phyloP scores from a whole-genome alignment of 2,113 vertebrate species.

The Copsychus sechellarum region DNA sequence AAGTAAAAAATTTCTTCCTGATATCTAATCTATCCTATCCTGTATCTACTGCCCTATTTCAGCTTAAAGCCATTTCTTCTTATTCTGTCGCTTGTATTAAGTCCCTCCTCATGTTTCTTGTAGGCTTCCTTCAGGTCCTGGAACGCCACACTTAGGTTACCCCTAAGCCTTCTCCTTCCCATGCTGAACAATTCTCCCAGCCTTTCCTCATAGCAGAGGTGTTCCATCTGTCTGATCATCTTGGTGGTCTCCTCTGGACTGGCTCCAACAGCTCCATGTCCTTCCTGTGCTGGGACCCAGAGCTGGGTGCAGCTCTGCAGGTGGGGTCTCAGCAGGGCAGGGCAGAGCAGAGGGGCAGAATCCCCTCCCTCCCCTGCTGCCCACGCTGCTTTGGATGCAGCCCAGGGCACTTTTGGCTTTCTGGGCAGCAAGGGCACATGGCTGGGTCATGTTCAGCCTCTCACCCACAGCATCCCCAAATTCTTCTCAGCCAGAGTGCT shows the following conservation, averaged over 20 bases:
- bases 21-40: not conserved
- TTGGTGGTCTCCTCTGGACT: not conserved
- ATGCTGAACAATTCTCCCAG: not conserved
- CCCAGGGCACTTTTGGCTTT: not conserved
- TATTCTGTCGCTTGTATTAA: not conserved
- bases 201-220: not conserved
- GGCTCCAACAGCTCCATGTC: accelerated
- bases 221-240: not conserved
- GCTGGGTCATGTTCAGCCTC: not conserved
- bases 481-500: not conserved
- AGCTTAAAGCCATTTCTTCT: not conserved
- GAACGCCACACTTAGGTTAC: not conserved
- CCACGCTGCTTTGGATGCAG: not conserved
- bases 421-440: no score
- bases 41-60: not conserved
- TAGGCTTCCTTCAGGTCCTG: not conserved
- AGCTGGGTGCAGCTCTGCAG: not conserved
- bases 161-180: not conserved
- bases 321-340: not conserved
- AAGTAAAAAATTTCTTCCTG: not conserved
- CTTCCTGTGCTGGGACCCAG: not conserved
- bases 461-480: not conserved
- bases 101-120: not conserved
- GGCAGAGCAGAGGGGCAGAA: not conserved
- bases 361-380: not conserved